A percentile compares a stretch with the other conserved stretches of the same genome.
These are phyloP conservation scores for Philereme transversata DNA, from an alignment of 2,888 invertebrate species.

Conservation along the genomic window DNA sequence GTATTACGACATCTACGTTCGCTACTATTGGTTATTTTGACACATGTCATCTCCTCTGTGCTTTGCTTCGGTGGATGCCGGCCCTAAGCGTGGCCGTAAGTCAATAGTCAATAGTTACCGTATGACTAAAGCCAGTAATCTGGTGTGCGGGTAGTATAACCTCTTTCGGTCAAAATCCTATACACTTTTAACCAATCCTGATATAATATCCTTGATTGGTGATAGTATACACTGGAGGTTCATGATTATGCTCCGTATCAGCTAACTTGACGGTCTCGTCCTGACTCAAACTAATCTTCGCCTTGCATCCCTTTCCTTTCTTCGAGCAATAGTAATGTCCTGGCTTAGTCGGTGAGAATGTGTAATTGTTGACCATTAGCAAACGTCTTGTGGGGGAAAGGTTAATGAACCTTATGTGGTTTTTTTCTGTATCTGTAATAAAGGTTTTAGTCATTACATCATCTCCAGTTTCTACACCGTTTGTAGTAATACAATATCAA, in stretches of 20 bases:
- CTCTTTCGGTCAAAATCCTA: background rate
- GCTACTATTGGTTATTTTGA: too few relatives aligned
- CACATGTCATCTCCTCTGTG: too few relatives aligned
- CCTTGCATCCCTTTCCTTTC: constrained; percentile 42
- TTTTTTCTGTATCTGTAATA: constrained; percentile 5
- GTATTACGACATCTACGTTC: too few relatives aligned
- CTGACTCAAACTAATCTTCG: constrained; percentile 35
- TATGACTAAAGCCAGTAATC: too few relatives aligned
- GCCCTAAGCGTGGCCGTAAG: too few relatives aligned
- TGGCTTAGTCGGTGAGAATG: constrained; percentile 39
- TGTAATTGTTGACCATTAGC: constrained; percentile 41
- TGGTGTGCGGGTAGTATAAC: too few relatives aligned
- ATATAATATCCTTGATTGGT: constrained; percentile 1
- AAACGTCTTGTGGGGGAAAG: constrained; percentile 10
- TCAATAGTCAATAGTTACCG: too few relatives aligned
- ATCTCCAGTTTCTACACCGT: too few relatives aligned
- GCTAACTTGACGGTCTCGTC: constrained; percentile 5
- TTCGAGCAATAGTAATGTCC: constrained; percentile 48
- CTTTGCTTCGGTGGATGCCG: too few relatives aligned
- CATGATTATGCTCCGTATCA: background rate
- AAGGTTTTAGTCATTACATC: background rate
- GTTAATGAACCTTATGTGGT: constrained; percentile 8
- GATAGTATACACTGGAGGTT: background rate
- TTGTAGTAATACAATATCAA: too few relatives aligned
- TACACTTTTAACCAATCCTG: constrained; percentile 36